Percentiles rank a stretch among this genome's conserved stretches.
These are phyloP conservation scores for Tenualosa ilisha DNA, from an alignment of 2,797 vertebrate species.

Conservation along the genomic window DNA sequence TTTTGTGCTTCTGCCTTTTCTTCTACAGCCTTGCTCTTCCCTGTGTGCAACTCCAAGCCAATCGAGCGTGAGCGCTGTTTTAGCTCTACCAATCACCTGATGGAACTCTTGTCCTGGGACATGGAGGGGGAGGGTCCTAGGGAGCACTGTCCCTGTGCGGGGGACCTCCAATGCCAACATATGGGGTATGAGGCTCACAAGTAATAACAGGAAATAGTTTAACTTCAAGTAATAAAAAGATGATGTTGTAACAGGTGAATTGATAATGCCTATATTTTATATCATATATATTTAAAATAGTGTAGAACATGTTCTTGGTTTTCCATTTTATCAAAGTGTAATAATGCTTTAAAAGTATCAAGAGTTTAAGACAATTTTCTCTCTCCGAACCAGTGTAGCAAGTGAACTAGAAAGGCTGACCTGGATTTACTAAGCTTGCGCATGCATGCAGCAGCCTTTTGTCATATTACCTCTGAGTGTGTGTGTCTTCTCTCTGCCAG, in stretches of 20 bases:
- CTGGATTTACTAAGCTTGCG: not conserved
- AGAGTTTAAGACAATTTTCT: not conserved
- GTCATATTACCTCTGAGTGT: not conserved
- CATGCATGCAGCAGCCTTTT: not conserved
- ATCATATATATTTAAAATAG: too few species aligned
- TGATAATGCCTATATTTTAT: not conserved
- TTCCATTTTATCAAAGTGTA: not conserved
- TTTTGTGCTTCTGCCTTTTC: not conserved
- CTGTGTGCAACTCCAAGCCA: constrained; percentile 86
- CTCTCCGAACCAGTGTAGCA: not conserved
- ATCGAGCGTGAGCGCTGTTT: constrained; percentile 85
- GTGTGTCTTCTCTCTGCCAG: constrained; percentile 53
- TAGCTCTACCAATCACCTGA: constrained; percentile 78
- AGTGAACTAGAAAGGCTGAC: constrained; percentile 13
- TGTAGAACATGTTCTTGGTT: too few species aligned
- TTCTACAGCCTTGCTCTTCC: constrained; percentile 81
- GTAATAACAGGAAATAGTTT: not conserved
- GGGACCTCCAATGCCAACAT: constrained; percentile 85
- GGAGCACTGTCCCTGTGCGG: constrained; percentile 86
- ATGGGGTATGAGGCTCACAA: constrained; percentile 74
- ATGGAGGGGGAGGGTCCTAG: constrained; percentile 75
- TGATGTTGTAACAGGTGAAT: not conserved
- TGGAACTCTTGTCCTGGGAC: constrained; percentile 86
- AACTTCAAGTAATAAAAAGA: not conserved
- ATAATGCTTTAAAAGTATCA: not conserved